Conservation (phyloP, 2,113 vertebrate species). For the Perca flavescens region DNA sequence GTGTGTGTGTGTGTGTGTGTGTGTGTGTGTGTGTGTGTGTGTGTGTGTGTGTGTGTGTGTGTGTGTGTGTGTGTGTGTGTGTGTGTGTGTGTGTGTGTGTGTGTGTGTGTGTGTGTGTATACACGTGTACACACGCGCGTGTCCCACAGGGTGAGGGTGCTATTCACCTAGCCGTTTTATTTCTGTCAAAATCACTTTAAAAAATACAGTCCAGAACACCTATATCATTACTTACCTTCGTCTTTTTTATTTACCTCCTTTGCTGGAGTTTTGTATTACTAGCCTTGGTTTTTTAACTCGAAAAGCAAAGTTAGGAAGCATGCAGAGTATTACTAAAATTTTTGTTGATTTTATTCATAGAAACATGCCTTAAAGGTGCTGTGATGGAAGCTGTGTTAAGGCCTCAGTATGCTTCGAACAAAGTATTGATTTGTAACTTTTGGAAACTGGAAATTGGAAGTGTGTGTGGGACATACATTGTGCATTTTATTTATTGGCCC, state of each 20-base stretch:
- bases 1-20: constrained; percentile 20
- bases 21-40: constrained; percentile 15
- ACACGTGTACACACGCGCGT: too few relatives aligned
- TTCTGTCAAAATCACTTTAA: background rate
- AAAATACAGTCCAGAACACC: background rate
- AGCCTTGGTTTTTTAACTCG: background rate
- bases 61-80: too few relatives aligned
- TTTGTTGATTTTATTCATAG: background rate
- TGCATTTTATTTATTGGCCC: constrained; percentile 1
- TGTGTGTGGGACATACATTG: background rate
- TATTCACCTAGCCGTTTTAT: too few relatives aligned
- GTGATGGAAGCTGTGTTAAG: background rate
- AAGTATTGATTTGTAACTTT: too few relatives aligned
- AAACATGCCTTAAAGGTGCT: background rate
- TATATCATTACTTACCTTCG: background rate
- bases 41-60: constrained; percentile 20
- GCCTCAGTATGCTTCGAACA: too few relatives aligned
- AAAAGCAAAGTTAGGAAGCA: background rate
- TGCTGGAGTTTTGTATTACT: background rate
- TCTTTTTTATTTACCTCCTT: background rate
- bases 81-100: too few relatives aligned
- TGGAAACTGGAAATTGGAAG: too few relatives aligned
- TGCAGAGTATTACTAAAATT: background rate
- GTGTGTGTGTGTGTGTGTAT: too few relatives aligned
- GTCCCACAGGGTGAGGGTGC: too few relatives aligned